Evolutionary conservation across 2,113 vertebrate genomes (phyloP).

Genomic region (zebrafish (Danio rerio)): DNA sequence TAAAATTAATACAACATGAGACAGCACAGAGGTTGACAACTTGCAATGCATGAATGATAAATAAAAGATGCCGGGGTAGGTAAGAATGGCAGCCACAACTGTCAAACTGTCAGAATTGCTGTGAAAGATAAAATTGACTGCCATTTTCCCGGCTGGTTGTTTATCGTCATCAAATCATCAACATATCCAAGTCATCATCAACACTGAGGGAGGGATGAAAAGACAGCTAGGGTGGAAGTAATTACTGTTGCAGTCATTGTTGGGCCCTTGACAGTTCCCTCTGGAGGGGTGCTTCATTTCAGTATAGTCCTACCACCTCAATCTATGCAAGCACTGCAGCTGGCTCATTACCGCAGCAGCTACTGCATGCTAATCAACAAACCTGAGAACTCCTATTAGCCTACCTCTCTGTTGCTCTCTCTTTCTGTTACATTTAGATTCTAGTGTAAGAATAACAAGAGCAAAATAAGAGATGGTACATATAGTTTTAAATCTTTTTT

Average conservation of each 20-base stretch:
- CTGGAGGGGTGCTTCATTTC: conserved; percentile 64
- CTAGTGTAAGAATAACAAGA: background rate
- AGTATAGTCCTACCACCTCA: conserved; percentile 62
- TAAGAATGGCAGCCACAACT: conserved; percentile 4
- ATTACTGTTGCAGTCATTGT: conserved; percentile 62
- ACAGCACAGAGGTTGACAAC: background rate
- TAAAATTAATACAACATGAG: conserved; percentile 6
- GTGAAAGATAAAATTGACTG: conserved; percentile 1
- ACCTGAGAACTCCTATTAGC: conserved; percentile 66
- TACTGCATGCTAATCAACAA: conserved; percentile 67
- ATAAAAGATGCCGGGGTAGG: conserved; percentile 23
- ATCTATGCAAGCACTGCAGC: conserved; percentile 61
- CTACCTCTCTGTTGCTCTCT: background rate
- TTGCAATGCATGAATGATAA: background rate
- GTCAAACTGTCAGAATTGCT: conserved; percentile 16
- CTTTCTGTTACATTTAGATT: background rate
- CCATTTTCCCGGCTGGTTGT: conserved; percentile 20
- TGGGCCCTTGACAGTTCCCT: conserved; percentile 70
- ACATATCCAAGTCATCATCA: background rate
- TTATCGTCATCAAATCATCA: conserved; percentile 14
- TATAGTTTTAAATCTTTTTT: background rate
- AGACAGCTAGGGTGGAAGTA: conserved; percentile 48
- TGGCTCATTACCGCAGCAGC: conserved; percentile 54
- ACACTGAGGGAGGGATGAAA: conserved; percentile 32
- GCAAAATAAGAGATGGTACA: background rate